Evolutionary conservation across 2,888 invertebrate genomes (phyloP), one percentile per base, ranked within the genome.

Genomic region (Pandemis corylana): DNA sequence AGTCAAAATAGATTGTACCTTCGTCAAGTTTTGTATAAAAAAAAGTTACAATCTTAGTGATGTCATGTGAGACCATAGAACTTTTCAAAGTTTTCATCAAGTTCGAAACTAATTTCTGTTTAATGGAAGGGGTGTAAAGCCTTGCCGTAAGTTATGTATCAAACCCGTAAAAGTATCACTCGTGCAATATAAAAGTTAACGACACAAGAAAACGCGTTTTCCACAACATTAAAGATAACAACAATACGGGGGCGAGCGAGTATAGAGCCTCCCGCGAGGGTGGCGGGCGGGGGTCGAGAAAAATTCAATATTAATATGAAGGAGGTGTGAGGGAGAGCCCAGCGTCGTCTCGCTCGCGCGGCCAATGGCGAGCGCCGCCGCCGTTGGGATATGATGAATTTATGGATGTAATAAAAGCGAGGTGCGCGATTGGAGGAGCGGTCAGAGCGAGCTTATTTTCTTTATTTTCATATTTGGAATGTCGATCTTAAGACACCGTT

Each of bases 281-380:
- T 90, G 92, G 90, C 87, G 87, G 89, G 90, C 88, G 94, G 95
- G 94, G 91, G 95, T 94, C 95, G 95, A 95, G 94, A 96, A 96
- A 96, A 96, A 96, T 96, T 96, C 96, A 96, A 96, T 96, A 96
- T 96, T 96, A 96, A 96, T 96, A 96, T 96, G 95, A 95, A 95
- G 95, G 96, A 95, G 95, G 95, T 95, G 95, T 92, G 94, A 95
- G 95, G 86, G 95, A 95, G 95, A 95, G 81, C 83, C 84, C 90
- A 90, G 87, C 76, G 83, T 79, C 92, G 92, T 95, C 94, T 91
- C 91, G 83, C 89, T 94, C 87, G 87, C 92, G 87, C 94, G 94
- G 91, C 95, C 95, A 95, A 95, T 95, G 94, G 95, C 93, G 93
- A 93, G 90, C 89, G 84, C 87, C 87, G 90, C 89, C 87, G 90